Conservation (phyloP, 2,113 vertebrate genomes). For the Asarcornis scutulata region DNA sequence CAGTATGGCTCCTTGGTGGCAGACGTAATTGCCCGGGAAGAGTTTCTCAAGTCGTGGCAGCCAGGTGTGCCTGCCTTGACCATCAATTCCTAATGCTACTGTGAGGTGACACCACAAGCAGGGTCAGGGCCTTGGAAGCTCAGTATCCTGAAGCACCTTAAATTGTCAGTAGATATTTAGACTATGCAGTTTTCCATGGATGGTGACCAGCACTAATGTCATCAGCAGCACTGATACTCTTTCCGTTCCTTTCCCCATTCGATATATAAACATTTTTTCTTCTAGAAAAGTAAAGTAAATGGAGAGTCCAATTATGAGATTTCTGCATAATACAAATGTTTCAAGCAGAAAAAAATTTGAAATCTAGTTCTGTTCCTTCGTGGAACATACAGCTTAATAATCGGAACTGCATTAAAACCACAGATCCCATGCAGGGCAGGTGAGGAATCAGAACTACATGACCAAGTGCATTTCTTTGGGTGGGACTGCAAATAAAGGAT, state of each 20-base stretch:
- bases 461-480: not conserved
- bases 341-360: not conserved
- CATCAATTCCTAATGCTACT: not conserved
- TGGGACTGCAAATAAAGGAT: not conserved
- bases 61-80: not conserved
- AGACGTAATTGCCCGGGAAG: not conserved
- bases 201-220: not conserved
- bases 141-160: not conserved
- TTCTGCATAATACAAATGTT: not conserved
- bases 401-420: not conserved
- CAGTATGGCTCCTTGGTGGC: not conserved
- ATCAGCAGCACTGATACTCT: not conserved
- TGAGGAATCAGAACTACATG: not conserved
- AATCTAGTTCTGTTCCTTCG: not conserved
- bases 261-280: not conserved
- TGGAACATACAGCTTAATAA: not conserved
- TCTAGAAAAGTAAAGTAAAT: not conserved
- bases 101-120: not conserved
- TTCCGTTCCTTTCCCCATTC: not conserved
- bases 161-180: not conserved
- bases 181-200: not conserved
- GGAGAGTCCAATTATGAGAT: not conserved
- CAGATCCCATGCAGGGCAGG: not conserved
- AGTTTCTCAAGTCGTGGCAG: not conserved
- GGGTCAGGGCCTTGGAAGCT: not conserved